Evolutionary conservation across 2,797 vertebrate species (phyloP).

Genomic region (Urocyon cinereoargenteus): DNA sequence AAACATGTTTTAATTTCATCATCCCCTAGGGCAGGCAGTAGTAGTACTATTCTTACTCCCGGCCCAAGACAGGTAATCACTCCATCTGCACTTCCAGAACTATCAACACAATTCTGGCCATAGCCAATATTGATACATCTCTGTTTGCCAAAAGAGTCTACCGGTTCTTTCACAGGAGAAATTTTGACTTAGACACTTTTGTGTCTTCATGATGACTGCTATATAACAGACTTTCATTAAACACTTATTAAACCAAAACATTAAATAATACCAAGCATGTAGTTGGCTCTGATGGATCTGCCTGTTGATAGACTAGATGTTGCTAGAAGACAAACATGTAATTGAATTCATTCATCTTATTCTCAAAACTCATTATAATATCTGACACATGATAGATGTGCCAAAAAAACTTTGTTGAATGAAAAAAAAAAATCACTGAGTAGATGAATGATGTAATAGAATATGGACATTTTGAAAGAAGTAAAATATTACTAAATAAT

Average conservation of each 20-base stretch:
- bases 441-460: background rate
- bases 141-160: background rate
- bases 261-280: background rate
- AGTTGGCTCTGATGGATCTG: background rate
- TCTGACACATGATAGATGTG: background rate
- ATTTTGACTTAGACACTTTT: background rate
- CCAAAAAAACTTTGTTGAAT: background rate
- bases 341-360: background rate
- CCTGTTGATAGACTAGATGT: background rate
- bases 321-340: background rate
- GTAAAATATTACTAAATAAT: background rate
- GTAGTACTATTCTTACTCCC: background rate
- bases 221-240: background rate
- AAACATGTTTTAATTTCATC: background rate
- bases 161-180: background rate
- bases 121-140: background rate
- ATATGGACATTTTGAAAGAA: background rate
- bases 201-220: background rate
- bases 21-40: background rate
- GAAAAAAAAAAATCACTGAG: background rate
- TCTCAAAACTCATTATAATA: background rate
- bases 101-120: background rate
- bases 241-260: background rate
- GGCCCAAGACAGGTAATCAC: background rate
- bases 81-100: background rate